These are phyloP conservation scores for Pelosia muscerda DNA, from an alignment of 2,888 invertebrate genomes.

Conservation along the genomic window DNA sequence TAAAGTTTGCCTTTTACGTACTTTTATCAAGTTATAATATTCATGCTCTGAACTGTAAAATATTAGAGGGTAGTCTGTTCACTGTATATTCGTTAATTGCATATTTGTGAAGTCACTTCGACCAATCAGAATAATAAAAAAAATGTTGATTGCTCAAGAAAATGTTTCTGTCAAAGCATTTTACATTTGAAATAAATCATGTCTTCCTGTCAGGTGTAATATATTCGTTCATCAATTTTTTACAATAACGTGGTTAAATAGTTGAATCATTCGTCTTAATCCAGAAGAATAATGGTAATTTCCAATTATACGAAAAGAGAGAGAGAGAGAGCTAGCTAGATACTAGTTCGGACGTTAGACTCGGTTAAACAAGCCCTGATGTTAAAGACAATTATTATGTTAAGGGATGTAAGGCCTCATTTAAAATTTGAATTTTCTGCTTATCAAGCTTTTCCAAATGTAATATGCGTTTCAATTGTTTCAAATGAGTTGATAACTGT, in stretches of 20 bases:
- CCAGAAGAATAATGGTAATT: not conserved
- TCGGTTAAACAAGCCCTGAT: not conserved
- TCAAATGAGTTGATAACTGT: too few relatives aligned
- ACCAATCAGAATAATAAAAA: too few relatives aligned
- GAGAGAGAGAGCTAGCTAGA: too few relatives aligned
- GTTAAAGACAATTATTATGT: not conserved
- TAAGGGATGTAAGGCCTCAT: not conserved
- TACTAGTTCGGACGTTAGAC: too few relatives aligned
- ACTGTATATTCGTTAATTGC: not conserved
- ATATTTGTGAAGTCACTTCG: not conserved
- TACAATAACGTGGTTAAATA: not conserved
- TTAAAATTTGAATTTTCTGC: not conserved
- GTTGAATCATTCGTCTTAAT: not conserved
- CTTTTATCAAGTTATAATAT: conserved; percentile 1
- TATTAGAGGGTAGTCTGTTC: not conserved
- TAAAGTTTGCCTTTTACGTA: not conserved
- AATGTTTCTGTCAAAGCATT: not conserved
- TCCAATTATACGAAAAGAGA: not conserved
- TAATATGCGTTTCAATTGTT: too few relatives aligned
- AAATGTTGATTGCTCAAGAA: not conserved
- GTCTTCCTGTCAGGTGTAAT: not conserved
- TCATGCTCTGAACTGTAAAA: not conserved
- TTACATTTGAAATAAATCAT: conserved; percentile 3
- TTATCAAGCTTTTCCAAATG: not conserved
- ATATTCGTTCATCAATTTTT: not conserved